Base-by-base conservation (phyloP, 2,797 vertebrate genomes). In the Kryptolebias ocellatus region DNA sequence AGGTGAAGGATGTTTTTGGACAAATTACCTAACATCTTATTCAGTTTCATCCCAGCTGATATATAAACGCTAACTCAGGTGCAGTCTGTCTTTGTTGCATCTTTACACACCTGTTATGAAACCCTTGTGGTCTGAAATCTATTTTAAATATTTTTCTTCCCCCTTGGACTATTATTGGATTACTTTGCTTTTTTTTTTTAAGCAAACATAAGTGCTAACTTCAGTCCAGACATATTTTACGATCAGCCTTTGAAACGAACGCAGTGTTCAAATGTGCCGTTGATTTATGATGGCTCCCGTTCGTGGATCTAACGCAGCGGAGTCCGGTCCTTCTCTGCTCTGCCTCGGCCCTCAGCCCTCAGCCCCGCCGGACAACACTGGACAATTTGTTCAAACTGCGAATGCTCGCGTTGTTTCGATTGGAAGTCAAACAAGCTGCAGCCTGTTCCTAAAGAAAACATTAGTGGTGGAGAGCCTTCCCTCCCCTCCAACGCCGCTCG, bases 371-470 rank as follows among this genome's bases (percentile, higher is more conserved):
- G 86, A 83, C 88, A 88, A 94, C 91, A 93, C 88, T 91, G 90
- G 86, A 83, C 86, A 90, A 89, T 92, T 93, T 95, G 93, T 94
- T 92, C 82, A 77, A 83, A 80, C 88, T 83, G 90, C 84, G 84
- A 91, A 89, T 76, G 76, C 76, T 65, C 64, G 79, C 81, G 88
- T 88, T 90, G 92, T 91, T 91, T 92, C 89, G 79, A 68, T 91
- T 91, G 87, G 86, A 88, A 86, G 87, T 90, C 88, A 90, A 93
- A 94, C 94, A 94, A 94, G 92, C 83, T 60, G 88, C 87, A 83
- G 89, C 88, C 89, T 94, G 94, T 94, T 94, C 89, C 90, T 91
- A 91, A 89, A 89, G 92, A 93, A 94, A 94, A 94, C 91, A 92
- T 91, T 89, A 86, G 86, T 60, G 89, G 86, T 85, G 80, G 83